Conservation (phyloP, 2,888 invertebrate species). For the Drosophila austrosaltans region DNA sequence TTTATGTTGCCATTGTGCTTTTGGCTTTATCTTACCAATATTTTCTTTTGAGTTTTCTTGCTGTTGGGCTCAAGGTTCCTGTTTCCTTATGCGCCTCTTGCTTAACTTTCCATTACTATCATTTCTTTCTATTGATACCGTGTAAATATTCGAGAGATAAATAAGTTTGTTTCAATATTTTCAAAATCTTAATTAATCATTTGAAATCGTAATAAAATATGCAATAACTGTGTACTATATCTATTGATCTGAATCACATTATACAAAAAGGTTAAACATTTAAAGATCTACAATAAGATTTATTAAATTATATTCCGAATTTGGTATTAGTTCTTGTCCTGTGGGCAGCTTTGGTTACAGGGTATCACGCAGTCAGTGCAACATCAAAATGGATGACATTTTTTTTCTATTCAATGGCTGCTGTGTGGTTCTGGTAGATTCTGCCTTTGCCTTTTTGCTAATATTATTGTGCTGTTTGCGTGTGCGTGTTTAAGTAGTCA, state of each 20-base stretch:
- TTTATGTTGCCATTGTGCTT: constrained; percentile 45
- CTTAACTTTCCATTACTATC: constrained; percentile 50
- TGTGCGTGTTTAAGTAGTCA: constrained; percentile 62
- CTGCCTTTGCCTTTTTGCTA: constrained; percentile 38
- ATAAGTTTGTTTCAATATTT: no score
- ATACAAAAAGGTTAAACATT: no score
- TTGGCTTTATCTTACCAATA: constrained; percentile 55
- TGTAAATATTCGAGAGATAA: background rate
- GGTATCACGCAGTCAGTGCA: background rate
- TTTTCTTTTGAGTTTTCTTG: constrained; percentile 60
- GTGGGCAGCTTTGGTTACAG: background rate
- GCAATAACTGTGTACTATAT: no score
- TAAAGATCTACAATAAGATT: no score
- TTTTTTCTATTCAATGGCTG: constrained; percentile 21
- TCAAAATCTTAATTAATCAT: no score
- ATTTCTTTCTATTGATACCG: constrained; percentile 36
- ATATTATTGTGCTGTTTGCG: constrained; percentile 53
- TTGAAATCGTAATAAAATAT: no score
- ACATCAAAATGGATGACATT: background rate
- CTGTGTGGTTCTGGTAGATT: background rate
- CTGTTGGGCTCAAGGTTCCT: background rate
- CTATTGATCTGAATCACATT: no score
- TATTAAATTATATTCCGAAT: no score
- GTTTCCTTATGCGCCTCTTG: background rate
- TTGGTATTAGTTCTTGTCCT: no score